Evolutionary conservation across 2,888 invertebrate species (phyloP).

Genomic region (Esperia sulphurella): DNA sequence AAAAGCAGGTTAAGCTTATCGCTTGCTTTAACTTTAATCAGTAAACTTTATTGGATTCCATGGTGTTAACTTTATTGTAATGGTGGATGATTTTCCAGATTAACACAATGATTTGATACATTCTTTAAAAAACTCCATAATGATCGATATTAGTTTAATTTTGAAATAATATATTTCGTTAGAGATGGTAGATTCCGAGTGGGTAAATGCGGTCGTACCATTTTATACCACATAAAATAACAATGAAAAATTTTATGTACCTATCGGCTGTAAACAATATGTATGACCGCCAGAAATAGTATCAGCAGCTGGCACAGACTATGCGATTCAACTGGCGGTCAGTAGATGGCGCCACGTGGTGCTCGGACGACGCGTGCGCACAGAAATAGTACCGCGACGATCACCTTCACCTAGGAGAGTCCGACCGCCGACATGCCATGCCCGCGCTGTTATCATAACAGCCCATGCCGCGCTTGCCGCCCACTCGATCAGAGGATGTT

Average conservation of each 20-base stretch:
- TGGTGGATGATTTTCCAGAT: not conserved
- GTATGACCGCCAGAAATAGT: slow-evolving; percentile 60
- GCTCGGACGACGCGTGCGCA: slow-evolving; percentile 59
- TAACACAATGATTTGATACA: not conserved
- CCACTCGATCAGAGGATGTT: slow-evolving; percentile 17
- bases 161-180: no score
- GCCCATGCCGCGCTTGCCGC: slow-evolving; percentile 23
- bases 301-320: slow-evolving; percentile 57
- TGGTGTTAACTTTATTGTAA: no score
- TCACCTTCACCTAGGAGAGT: slow-evolving; percentile 76
- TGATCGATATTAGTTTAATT: no score
- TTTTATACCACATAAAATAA: slow-evolving; percentile 17
- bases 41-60: no score
- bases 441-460: slow-evolving; percentile 41
- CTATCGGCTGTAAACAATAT: slow-evolving; percentile 35
- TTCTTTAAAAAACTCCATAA: not conserved
- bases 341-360: slow-evolving; percentile 67
- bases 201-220: not conserved
- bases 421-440: slow-evolving; percentile 38
- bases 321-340: slow-evolving; percentile 41
- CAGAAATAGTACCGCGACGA: slow-evolving; percentile 65
- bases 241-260: slow-evolving; percentile 25
- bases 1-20: slow-evolving; percentile 1
- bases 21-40: no score
- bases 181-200: slow-evolving; percentile 4